phyloP scores from a whole-genome alignment of 2,113 vertebrate genomes.

The Tiliqua scincoides region DNA sequence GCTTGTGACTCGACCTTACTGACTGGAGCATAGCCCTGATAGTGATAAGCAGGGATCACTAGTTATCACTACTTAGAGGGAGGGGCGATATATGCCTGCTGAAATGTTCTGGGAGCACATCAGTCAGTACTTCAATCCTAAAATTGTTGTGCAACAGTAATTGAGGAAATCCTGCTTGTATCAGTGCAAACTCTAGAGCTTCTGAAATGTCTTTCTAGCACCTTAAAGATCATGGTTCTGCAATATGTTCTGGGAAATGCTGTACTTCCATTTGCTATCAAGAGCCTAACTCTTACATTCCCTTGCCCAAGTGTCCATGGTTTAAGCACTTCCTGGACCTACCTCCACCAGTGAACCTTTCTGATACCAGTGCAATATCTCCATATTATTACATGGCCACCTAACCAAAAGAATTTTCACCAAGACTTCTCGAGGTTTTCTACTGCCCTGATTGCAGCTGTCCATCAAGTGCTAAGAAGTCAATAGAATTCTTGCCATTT shows the following conservation, averaged over 20 bases:
- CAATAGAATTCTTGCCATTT: neutral
- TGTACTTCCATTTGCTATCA: constrained; percentile 20
- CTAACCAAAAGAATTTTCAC: neutral
- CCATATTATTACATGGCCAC: neutral
- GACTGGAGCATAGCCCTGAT: no score
- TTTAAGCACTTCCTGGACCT: neutral
- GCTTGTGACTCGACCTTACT: no score
- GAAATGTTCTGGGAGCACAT: neutral
- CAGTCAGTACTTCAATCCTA: neutral
- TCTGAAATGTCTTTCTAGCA: neutral
- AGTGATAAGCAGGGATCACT: no score
- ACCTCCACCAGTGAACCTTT: neutral
- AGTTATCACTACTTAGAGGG: no score
- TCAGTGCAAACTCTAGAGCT: neutral
- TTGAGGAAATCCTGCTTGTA: neutral
- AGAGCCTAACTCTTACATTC: neutral
- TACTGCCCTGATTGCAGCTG: neutral
- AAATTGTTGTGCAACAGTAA: neutral
- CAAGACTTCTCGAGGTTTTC: neutral
- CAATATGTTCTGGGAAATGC: neutral
- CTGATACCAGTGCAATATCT: neutral
- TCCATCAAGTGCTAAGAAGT: neutral
- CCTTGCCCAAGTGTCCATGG: neutral
- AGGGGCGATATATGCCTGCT: neutral
- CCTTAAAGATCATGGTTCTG: neutral